phyloP scores from a whole-genome alignment of 2,888 invertebrate species.

The Operophtera brumata region DNA sequence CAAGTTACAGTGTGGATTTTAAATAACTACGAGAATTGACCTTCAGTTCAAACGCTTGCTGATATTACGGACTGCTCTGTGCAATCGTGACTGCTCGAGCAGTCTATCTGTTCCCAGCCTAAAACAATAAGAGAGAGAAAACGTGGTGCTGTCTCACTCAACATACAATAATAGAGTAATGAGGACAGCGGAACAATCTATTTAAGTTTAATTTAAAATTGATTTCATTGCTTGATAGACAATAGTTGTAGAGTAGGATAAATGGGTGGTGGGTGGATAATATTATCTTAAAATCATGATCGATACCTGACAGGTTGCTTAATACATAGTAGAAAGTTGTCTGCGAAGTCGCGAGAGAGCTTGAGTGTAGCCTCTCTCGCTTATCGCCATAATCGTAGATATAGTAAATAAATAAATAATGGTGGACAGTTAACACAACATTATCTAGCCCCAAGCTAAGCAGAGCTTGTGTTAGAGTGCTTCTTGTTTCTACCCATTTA shows the following conservation, averaged over 20 bases:
- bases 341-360: neutral
- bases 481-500: too few relatives aligned
- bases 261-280: constrained; percentile 5
- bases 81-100: neutral
- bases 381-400: neutral
- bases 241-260: constrained; percentile 14
- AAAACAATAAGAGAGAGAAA: constrained; percentile 15
- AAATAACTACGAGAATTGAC: too few relatives aligned
- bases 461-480: too few relatives aligned
- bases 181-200: constrained; percentile 42
- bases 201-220: constrained; percentile 36
- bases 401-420: too few relatives aligned
- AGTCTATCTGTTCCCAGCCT: constrained; percentile 11
- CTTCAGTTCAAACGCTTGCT: too few relatives aligned
- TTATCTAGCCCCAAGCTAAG: too few relatives aligned
- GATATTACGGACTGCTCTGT: neutral
- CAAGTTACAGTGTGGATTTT: too few relatives aligned
- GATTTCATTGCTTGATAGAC: constrained; percentile 35
- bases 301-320: constrained; percentile 6
- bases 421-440: too few relatives aligned
- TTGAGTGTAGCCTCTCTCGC: neutral
- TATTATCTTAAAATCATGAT: neutral
- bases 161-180: constrained; percentile 31
- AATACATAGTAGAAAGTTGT: constrained; percentile 6
- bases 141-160: constrained; percentile 13